Base-by-base conservation (phyloP, 2,888 invertebrate species). In the Rhagonycha lutea region DNA sequence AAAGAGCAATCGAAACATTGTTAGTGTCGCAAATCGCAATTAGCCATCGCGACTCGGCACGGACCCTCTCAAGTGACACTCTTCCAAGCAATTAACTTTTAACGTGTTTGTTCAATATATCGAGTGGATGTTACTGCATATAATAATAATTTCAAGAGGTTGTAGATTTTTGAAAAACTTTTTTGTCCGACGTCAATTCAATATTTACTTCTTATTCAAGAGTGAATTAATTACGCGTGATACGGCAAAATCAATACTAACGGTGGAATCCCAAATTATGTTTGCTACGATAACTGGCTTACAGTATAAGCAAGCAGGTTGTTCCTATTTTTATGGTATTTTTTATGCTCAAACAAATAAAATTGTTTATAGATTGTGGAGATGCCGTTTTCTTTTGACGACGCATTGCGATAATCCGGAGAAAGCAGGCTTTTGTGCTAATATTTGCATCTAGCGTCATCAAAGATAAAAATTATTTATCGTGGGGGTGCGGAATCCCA, bases 51-150 rank as follows among this genome's bases (percentile, higher is more conserved):
- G 80, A 80, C 81, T 78, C 82, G 86, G 84, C 87, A 86, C 86
- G 87, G 83, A 84, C 84, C 80, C 83, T 82, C 83, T 86, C 84
- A 83, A 87, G 87, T 85, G 86, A 84, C 85, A 85, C 87, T 86
- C 84, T 86, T 86, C 84, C 84, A 79, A 84, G 82, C 84, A 84
- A 85, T 85, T 85, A 84, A 84, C 84, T 84, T 82, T 79, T 80
- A 79, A 68, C 77, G 78, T 81, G 81, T 82, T 81, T 80, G 70
- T 70, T 29, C 32, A 61, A 68, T 14, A 7, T 68, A 68, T 68
- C 68, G 28, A 26, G 63, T 71, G 61, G 61, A 24, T 61, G 24
- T 24, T 70, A 14, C 47, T 75, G 60, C 12, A 75, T 63, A 69
- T 74, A 74, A 67, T 68, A 61, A 73, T 73, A 63, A 61, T 73